Percentiles rank a stretch among this genome's conserved stretches.
Conservation (phyloP, 2,888 invertebrate species). For the Microctonus hyperodae region DNA sequence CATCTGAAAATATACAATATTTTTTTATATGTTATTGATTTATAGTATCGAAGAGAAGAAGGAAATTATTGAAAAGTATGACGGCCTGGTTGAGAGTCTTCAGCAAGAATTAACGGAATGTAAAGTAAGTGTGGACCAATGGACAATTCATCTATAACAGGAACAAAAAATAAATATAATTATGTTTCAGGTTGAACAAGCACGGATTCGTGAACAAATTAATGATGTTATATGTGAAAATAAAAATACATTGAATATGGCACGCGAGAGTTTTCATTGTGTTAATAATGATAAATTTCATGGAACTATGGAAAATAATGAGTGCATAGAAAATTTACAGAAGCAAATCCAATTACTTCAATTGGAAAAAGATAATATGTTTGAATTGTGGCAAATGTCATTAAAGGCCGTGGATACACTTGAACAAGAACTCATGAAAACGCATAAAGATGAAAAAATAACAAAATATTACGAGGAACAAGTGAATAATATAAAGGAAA, state of each 20-base stretch:
- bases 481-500: conserved; percentile 58
- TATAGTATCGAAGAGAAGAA: conserved; percentile 40
- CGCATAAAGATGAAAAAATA: conserved; percentile 41
- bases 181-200: conserved; percentile 51
- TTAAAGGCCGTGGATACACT: conserved; percentile 72
- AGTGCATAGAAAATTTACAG: conserved; percentile 50
- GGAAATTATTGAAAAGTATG: conserved; percentile 47
- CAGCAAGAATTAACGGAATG: conserved; percentile 51
- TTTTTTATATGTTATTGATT: conserved; percentile 23
- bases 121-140: conserved; percentile 44
- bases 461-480: conserved; percentile 51
- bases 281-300: conserved; percentile 43
- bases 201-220: conserved; percentile 48
- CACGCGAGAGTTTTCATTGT: conserved; percentile 44
- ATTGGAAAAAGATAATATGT: conserved; percentile 72
- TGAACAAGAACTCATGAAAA: conserved; percentile 72
- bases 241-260: conserved; percentile 42
- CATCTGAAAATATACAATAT: not conserved
- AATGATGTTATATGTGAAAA: conserved; percentile 46
- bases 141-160: not conserved
- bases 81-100: conserved; percentile 44
- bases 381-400: conserved; percentile 73
- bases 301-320: conserved; percentile 33
- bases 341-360: conserved; percentile 52
- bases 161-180: not conserved